These are phyloP conservation scores for Probaryconus sp. DNA, from an alignment of 1,140 invertebrate genomes.

Conservation along the genomic window DNA sequence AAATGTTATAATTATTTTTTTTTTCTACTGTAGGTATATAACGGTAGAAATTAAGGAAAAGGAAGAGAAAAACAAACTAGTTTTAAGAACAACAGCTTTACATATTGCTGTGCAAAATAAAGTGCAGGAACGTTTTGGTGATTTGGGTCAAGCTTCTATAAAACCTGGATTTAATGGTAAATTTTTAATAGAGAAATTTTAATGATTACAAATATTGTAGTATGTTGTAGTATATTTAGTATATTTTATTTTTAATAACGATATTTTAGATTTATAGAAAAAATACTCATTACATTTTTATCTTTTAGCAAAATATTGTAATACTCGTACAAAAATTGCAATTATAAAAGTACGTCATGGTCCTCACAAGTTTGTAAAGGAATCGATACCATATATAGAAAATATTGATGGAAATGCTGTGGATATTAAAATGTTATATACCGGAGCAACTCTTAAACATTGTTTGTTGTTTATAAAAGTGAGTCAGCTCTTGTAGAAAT, in stretches of 20 bases:
- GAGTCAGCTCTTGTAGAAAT: conserved; percentile 19
- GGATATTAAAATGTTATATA: conserved; percentile 82
- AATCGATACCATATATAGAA: conserved; percentile 82
- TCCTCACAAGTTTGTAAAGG: conserved; percentile 84
- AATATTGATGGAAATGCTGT: conserved; percentile 81
- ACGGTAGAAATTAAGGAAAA: conserved; percentile 80
- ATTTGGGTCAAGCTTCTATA: conserved; percentile 83
- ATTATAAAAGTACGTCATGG: conserved; percentile 85
- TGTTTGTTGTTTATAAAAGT: conserved; percentile 85
- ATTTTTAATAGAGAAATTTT: conserved; percentile 12
- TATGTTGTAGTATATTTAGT: conserved; percentile 17
- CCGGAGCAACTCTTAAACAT: conserved; percentile 87
- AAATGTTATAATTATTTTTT: conserved; percentile 1
- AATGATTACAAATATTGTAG: not conserved
- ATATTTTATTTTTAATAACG: conserved; percentile 15
- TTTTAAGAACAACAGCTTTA: conserved; percentile 80
- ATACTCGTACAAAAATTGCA: conserved; percentile 85
- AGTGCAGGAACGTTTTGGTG: conserved; percentile 85
- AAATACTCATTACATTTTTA: conserved; percentile 11
- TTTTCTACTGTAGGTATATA: conserved; percentile 79
- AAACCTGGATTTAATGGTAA: conserved; percentile 82
- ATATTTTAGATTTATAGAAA: conserved; percentile 11
- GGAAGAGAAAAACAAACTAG: conserved; percentile 75
- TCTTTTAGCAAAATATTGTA: conserved; percentile 85
- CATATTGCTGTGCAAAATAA: conserved; percentile 80